Evolutionary conservation across 1,140 invertebrate genomes (phyloP).

Genomic region (Cyclargus thomasi): DNA sequence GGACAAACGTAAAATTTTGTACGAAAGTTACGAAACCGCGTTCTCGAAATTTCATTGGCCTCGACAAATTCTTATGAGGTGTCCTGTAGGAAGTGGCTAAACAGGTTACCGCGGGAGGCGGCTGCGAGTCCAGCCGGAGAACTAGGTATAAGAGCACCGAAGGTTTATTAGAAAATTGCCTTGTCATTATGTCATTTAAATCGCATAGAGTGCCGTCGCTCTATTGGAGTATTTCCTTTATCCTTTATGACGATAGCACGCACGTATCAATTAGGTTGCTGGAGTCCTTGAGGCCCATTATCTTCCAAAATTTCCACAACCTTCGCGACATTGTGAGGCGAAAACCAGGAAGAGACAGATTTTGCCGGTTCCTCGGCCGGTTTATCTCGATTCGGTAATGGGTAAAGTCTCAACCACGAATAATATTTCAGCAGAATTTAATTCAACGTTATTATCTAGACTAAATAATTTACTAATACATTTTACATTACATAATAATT

Average conservation of each 20-base stretch:
- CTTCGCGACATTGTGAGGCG: not conserved
- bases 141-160: slow-evolving; percentile 61
- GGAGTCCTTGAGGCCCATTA: slow-evolving; percentile 45
- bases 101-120: slow-evolving; percentile 56
- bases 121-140: slow-evolving; percentile 54
- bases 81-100: slow-evolving; percentile 65
- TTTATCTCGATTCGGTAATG: not conserved
- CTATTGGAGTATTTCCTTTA: slow-evolving; percentile 74
- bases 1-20: too few species aligned
- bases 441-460: too few species aligned
- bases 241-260: slow-evolving; percentile 71
- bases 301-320: slow-evolving; percentile 15
- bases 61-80: slow-evolving; percentile 44
- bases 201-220: slow-evolving; percentile 72
- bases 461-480: too few species aligned
- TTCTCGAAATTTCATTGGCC: slow-evolving; percentile 16
- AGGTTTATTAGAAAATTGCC: slow-evolving; percentile 75
- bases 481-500: too few species aligned
- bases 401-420: too few species aligned
- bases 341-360: not conserved
- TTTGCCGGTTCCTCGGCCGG: not conserved
- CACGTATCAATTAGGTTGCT: slow-evolving; percentile 66
- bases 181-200: slow-evolving; percentile 75
- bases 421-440: too few species aligned
- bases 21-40: slow-evolving; percentile 6